These are phyloP conservation scores for Ennomos erosarius DNA, from an alignment of 2,888 invertebrate species.

Conservation along the genomic window DNA sequence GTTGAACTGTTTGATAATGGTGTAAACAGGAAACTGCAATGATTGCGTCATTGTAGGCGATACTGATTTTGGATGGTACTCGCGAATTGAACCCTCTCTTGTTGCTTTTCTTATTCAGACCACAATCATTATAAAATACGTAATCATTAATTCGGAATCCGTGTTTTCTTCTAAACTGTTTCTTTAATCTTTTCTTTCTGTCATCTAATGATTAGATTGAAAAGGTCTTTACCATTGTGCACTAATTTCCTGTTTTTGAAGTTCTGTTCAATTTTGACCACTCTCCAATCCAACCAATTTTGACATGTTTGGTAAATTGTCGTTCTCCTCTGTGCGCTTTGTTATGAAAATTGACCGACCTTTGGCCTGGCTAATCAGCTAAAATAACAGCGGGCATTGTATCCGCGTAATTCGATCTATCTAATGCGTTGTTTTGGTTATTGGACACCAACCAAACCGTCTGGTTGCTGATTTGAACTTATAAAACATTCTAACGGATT, in stretches of 20 bases:
- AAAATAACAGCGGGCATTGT: slow-evolving; percentile 4
- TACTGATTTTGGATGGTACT: no score
- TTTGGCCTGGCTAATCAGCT: slow-evolving; percentile 2
- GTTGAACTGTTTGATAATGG: slow-evolving; percentile 18
- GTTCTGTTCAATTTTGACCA: no score
- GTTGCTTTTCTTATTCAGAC: no score
- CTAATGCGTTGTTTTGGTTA: slow-evolving; percentile 1
- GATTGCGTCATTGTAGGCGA: slow-evolving; percentile 2
- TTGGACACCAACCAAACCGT: slow-evolving; percentile 5
- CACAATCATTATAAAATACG: no score
- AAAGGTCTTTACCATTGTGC: no score
- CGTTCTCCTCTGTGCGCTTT: neutral
- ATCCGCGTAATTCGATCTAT: slow-evolving; percentile 1
- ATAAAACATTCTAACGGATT: neutral
- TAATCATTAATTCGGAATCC: no score
- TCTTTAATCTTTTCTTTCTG: neutral
- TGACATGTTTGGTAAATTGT: no score
- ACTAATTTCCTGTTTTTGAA: no score
- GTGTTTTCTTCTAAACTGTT: no score
- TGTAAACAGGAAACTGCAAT: slow-evolving; percentile 7
- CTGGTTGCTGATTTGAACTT: slow-evolving; percentile 7
- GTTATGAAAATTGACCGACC: slow-evolving; percentile 1
- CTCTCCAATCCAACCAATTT: no score
- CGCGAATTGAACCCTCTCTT: no score
- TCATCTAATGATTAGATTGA: no score